Evolutionary conservation across 2,888 invertebrate genomes (phyloP).

Genomic region (Crematogaster levior): DNA sequence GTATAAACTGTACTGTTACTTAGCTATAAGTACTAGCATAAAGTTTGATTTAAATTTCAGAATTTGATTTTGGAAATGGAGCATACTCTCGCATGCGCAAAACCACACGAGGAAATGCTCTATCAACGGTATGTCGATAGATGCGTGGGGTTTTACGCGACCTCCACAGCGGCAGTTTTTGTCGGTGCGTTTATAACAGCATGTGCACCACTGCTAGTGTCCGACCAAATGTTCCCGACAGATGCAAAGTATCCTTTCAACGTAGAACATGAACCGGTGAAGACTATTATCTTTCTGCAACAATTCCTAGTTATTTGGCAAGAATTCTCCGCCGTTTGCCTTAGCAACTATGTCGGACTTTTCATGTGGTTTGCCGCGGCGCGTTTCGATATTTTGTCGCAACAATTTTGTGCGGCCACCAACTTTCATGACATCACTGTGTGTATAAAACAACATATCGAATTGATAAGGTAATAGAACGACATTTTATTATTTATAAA

Average conservation of each 20-base stretch:
- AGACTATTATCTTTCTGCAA: conserved; percentile 65
- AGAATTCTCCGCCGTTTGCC: conserved; percentile 65
- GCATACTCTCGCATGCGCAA: conserved; percentile 60
- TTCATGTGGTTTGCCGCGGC: conserved; percentile 75
- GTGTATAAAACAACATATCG: background rate
- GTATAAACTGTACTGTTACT: background rate
- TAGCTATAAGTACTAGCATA: no score
- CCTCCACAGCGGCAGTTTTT: conserved; percentile 63
- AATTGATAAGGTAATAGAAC: conserved; percentile 15
- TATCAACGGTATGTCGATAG: conserved; percentile 75
- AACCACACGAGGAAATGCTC: conserved; percentile 64
- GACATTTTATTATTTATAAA: background rate
- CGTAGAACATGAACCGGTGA: conserved; percentile 55
- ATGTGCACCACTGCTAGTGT: background rate
- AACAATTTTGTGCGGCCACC: conserved; percentile 52
- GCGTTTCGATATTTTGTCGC: conserved; percentile 70
- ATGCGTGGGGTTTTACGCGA: conserved; percentile 69
- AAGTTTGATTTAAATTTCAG: conserved; percentile 37
- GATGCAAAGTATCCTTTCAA: conserved; percentile 79
- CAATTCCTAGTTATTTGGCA: conserved; percentile 66
- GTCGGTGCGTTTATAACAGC: conserved; percentile 47
- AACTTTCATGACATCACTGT: background rate
- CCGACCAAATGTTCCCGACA: conserved; percentile 72
- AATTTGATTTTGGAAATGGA: conserved; percentile 63
- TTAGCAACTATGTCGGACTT: conserved; percentile 72